Percentiles rank a stretch among this genome's conserved stretches.
Conservation (phyloP, 2,888 invertebrate species). For the Sarcophaga carnaria region DNA sequence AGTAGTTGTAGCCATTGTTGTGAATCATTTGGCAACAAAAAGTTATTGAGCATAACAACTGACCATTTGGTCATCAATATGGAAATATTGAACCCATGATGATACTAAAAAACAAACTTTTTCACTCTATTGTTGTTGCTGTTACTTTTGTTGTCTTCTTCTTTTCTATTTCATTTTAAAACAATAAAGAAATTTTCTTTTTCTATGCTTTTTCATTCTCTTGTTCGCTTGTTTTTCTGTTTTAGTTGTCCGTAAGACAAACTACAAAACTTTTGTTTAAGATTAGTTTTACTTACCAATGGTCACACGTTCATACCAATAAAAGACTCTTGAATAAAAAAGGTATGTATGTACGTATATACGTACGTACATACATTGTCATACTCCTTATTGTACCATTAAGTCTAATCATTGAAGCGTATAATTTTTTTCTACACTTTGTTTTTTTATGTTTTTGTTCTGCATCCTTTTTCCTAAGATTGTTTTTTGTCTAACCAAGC, state of each 20-base stretch:
- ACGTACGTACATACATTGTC: slow-evolving; percentile 26
- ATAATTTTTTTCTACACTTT: slow-evolving; percentile 39
- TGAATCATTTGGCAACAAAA: slow-evolving; percentile 67
- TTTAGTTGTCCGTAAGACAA: slow-evolving; percentile 39
- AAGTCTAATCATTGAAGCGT: slow-evolving; percentile 66
- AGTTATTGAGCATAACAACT: slow-evolving; percentile 69
- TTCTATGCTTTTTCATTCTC: slow-evolving; percentile 28
- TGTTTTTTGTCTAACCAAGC: slow-evolving; percentile 49
- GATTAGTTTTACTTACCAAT: slow-evolving; percentile 58
- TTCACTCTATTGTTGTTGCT: slow-evolving; percentile 18
- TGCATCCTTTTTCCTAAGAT: not conserved
- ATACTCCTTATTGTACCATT: slow-evolving; percentile 62
- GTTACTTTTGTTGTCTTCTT: slow-evolving; percentile 12
- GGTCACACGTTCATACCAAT: slow-evolving; percentile 28
- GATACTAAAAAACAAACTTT: slow-evolving; percentile 63
- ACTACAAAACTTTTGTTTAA: slow-evolving; percentile 53
- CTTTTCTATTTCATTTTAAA: slow-evolving; percentile 16
- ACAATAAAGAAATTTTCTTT: not conserved
- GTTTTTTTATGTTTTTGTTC: not conserved
- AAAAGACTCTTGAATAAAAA: not conserved
- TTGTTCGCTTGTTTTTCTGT: not conserved
- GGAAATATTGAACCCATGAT: slow-evolving; percentile 68
- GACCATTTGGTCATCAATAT: slow-evolving; percentile 69
- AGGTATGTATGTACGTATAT: not conserved
- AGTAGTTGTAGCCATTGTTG: slow-evolving; percentile 52